Evolutionary conservation across 2,113 vertebrate species (phyloP).

Genomic region (Progne subis): DNA sequence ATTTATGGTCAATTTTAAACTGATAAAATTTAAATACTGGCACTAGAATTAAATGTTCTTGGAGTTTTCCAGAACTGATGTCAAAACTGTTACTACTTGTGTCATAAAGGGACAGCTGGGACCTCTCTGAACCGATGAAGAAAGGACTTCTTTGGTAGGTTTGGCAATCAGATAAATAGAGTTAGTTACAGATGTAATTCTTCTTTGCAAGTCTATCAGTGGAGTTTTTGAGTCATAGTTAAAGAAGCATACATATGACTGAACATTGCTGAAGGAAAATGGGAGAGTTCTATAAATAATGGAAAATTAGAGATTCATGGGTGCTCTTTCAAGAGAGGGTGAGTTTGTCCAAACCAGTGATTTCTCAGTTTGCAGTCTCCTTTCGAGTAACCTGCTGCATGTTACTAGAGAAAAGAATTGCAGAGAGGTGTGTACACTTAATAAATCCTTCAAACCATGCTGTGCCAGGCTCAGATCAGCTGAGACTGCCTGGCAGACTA

Average conservation of each 20-base stretch:
- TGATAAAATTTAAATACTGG: background rate
- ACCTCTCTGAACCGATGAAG: background rate
- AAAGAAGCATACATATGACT: background rate
- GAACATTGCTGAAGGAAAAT: background rate
- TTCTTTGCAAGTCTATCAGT: background rate
- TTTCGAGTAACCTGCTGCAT: background rate
- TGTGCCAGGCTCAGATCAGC: background rate
- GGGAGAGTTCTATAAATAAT: background rate
- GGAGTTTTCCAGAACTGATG: background rate
- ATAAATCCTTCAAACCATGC: rapidly evolving
- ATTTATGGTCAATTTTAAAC: background rate
- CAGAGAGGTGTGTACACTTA: background rate
- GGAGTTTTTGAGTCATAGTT: background rate
- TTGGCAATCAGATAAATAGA: background rate
- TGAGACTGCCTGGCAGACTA: background rate
- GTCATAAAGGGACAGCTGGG: background rate
- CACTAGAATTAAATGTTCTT: background rate
- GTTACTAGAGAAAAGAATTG: rapidly evolving
- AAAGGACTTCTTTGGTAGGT: background rate
- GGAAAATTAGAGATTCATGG: rapidly evolving
- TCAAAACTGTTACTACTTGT: background rate
- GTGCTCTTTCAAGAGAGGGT: background rate
- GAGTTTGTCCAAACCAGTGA: background rate
- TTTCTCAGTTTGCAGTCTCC: background rate
- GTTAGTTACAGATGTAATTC: background rate